A percentile compares a stretch with the other conserved stretches of the same genome.
These are phyloP conservation scores for Nemopilema nomurai DNA, from an alignment of 30 jellyfish, hydroid and myxozoan species.

Conservation along the genomic window DNA sequence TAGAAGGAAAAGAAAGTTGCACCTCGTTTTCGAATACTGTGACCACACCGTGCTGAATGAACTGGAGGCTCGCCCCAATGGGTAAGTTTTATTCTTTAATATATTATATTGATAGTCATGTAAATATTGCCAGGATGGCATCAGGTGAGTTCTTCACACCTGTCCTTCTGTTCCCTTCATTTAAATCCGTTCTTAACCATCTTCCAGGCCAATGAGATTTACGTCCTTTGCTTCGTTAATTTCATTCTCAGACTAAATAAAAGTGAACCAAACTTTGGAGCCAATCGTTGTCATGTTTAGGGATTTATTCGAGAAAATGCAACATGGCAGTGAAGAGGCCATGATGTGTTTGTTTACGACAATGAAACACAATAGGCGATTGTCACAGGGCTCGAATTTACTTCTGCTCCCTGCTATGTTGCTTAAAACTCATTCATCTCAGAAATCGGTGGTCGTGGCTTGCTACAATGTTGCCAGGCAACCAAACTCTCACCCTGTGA, in stretches of 20 bases:
- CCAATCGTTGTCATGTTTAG: no score
- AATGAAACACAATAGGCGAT: background rate
- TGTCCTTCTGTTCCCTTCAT: no score
- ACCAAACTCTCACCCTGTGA: background rate
- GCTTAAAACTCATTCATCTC: background rate
- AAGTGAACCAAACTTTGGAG: no score
- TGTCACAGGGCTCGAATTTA: background rate
- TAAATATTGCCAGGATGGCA: no score
- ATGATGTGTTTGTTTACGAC: background rate
- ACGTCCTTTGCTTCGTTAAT: no score
- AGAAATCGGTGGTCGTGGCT: background rate
- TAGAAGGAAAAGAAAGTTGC: conserved; percentile 91
- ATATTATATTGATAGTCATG: no score
- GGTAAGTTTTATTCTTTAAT: conserved; percentile 85
- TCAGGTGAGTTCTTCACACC: no score
- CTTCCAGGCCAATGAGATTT: no score
- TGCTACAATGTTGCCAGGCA: background rate
- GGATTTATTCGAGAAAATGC: background rate
- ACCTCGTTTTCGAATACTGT: conserved; percentile 97
- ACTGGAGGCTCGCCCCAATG: conserved; percentile 93
- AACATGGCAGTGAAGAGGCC: background rate
- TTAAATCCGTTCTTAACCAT: no score
- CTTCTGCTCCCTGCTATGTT: background rate
- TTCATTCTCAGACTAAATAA: no score
- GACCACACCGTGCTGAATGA: conserved; percentile 95